These are phyloP conservation scores for Anas platyrhynchos DNA, from an alignment of 2,113 vertebrate genomes.

Conservation along the genomic window DNA sequence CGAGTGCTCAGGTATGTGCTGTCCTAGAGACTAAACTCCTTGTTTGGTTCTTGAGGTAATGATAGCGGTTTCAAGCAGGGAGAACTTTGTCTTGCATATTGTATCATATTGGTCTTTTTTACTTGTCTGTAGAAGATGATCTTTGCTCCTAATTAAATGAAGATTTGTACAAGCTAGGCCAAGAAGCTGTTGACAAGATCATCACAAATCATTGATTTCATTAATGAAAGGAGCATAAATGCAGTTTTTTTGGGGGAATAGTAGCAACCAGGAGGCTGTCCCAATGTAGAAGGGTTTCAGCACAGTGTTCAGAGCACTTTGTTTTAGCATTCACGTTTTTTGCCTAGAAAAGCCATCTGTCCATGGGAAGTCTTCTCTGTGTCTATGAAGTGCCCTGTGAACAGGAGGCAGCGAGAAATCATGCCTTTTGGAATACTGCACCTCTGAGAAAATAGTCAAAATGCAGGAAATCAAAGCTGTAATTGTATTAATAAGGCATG, in stretches of 20 bases:
- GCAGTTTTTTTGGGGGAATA: background rate
- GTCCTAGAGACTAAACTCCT: background rate
- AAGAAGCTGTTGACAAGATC: background rate
- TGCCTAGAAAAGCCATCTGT: background rate
- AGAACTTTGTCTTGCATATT: background rate
- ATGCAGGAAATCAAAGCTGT: background rate
- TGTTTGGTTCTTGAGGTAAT: background rate
- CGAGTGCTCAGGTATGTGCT: background rate
- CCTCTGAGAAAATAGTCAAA: background rate
- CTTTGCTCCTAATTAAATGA: background rate
- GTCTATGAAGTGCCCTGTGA: background rate
- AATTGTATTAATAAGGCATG: background rate
- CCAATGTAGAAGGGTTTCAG: background rate
- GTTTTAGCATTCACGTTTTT: background rate
- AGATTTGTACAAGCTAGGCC: background rate
- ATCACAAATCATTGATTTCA: background rate
- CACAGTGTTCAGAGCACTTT: background rate
- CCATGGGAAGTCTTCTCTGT: background rate
- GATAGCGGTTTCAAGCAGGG: background rate
- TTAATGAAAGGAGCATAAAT: background rate
- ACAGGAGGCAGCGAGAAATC: background rate
- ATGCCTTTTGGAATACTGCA: background rate
- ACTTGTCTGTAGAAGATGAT: background rate
- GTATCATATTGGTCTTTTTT: background rate
- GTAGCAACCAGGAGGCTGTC: background rate